These are phyloP conservation scores for Drepana arcuata DNA, from an alignment of 1,140 invertebrate genomes.

Conservation along the genomic window DNA sequence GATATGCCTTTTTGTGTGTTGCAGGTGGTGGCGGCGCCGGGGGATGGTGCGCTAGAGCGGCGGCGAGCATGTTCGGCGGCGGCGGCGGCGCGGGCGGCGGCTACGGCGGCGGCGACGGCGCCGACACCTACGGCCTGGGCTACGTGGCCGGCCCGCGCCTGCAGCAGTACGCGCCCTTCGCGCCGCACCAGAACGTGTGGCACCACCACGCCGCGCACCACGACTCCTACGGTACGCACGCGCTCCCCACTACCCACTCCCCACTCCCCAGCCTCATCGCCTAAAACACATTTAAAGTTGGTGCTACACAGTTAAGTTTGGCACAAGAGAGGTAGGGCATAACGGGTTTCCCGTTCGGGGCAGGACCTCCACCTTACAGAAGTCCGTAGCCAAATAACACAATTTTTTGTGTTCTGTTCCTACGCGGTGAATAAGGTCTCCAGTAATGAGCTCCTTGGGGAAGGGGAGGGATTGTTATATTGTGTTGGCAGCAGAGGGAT, in stretches of 20 bases:
- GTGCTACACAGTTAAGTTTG: no score
- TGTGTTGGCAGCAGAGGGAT: no score
- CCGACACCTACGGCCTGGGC: constrained; percentile 45
- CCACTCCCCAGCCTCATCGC: neutral
- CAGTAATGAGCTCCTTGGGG: no score
- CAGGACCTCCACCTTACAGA: no score
- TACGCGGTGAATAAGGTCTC: no score
- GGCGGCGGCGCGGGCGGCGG: constrained; percentile 25
- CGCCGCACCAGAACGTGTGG: constrained; percentile 61
- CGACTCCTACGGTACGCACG: constrained; percentile 37
- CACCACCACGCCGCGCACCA: constrained; percentile 53
- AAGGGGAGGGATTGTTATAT: no score
- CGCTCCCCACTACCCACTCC: constrained; percentile 1
- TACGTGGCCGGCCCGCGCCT: constrained; percentile 41
- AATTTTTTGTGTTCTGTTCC: no score
- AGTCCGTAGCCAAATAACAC: no score
- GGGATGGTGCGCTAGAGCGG: constrained; percentile 19
- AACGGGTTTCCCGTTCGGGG: no score
- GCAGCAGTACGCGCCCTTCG: constrained; percentile 53
- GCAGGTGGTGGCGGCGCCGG: constrained; percentile 6
- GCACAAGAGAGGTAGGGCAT: no score
- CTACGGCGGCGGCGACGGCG: constrained; percentile 32
- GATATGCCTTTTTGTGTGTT: constrained; percentile 2
- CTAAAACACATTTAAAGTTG: constrained; percentile 1
- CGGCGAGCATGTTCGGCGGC: constrained; percentile 24